Base-by-base conservation (phyloP, 2,888 invertebrate species). In the Thecophora atra region DNA sequence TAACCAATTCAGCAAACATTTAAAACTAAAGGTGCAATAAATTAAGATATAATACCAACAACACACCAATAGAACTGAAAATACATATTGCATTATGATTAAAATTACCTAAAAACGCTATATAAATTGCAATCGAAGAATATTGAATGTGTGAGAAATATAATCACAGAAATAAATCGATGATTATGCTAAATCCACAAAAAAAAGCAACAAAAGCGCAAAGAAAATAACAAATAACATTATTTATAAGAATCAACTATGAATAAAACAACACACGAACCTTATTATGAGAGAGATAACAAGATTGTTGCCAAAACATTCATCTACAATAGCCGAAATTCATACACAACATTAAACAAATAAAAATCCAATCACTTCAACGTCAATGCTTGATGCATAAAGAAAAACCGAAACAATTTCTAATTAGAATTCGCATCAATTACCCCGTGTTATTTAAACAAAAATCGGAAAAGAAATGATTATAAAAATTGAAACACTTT, bases 221-320 rank as follows among this genome's bases (percentile, higher is more conserved):
- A 68, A 74, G 63, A 72, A 75, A 73, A 73, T 72, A 74, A 67
- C 71, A 72, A 76, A 76, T 72, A 68, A 65, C 52, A 13, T 69
- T 70, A 74, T 68, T 60, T 51, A 47, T 37, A 73, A 71, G 70
- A 64, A 42, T 68, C 66, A 76, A 75, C 72, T 65, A 52, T n/a
- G n/a, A n/a, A n/a, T n/a, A n/a, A n/a, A 44, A 70, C 66, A 37
- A 37, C 11, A 37, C 6, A 73, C 58, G 69, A 76, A 76, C 76
- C 75, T 77, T 74, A 68, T 72, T 72, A 77, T 72, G 83, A 82
- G 85, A 83, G 85, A 84, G 85, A 85, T 82, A 83, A 84, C 81
- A 85, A 83, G 84, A 85, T 84, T 83, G 85, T 85, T 82, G 83
- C 83, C 82, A 84, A 80, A 79, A 75, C 75, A 77, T 72, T 76